Conservation (phyloP, 2,888 invertebrate genomes). For the Ommatoiulus sabulosus region DNA sequence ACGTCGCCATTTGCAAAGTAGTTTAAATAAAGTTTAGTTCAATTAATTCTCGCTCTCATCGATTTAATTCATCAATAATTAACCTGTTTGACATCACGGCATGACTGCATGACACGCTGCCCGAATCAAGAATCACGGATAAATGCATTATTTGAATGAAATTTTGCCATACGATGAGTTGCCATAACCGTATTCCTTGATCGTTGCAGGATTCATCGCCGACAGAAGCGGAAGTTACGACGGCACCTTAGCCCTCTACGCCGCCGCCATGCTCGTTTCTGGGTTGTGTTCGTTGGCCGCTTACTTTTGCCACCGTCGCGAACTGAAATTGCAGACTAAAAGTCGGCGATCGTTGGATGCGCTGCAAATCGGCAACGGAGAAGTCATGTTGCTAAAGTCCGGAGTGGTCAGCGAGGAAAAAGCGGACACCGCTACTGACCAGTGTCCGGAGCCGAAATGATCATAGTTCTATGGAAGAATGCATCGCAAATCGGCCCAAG, state of each 20-base stretch:
- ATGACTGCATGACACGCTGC: too few relatives aligned
- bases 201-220: neutral
- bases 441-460: neutral
- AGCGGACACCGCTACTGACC: neutral
- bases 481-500: neutral
- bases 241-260: constrained; percentile 25
- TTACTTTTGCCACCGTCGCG: neutral
- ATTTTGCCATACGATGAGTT: too few relatives aligned
- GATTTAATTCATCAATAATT: neutral
- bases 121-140: too few relatives aligned
- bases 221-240: constrained; percentile 20
- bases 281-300: neutral
- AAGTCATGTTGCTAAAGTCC: neutral
- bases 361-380: neutral
- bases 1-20: too few relatives aligned
- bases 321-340: neutral
- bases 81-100: neutral
- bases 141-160: too few relatives aligned
- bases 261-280: neutral
- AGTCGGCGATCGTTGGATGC: neutral
- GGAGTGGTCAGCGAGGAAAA: neutral
- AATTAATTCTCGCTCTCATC: too few relatives aligned
- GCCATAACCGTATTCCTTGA: too few relatives aligned
- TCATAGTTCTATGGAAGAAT: neutral
- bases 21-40: too few relatives aligned